Evolutionary conservation across 2,113 vertebrate genomes (phyloP).

Genomic region (Halcyon senegalensis): DNA sequence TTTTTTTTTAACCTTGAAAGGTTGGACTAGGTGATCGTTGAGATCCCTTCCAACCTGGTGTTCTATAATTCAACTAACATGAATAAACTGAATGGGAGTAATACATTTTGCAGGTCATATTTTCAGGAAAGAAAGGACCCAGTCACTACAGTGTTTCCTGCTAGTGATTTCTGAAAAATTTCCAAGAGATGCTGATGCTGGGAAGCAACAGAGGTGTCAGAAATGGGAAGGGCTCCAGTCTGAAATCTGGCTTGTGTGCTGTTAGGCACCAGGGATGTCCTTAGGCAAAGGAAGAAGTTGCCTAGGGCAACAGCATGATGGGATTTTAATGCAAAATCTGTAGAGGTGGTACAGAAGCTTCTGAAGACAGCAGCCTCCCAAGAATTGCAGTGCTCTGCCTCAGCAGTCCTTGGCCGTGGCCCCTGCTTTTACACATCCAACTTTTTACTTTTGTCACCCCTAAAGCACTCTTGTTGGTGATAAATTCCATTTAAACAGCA

Average conservation of each 20-base stretch:
- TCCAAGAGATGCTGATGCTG: background rate
- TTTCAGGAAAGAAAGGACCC: background rate
- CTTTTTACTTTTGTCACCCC: background rate
- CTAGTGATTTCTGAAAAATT: background rate
- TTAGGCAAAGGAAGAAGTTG: constrained; percentile 34
- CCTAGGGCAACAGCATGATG: background rate
- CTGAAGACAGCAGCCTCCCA: background rate
- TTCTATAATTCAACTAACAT: too few species aligned
- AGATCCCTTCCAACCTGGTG: too few species aligned
- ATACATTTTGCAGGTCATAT: background rate
- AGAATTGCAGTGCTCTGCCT: background rate
- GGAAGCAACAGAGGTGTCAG: background rate
- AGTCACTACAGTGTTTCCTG: background rate
- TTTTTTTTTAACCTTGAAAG: too few species aligned
- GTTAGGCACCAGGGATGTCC: background rate
- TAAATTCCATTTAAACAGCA: background rate
- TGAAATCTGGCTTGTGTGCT: background rate
- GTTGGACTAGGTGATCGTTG: too few species aligned
- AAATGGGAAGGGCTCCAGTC: background rate
- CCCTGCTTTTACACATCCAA: background rate
- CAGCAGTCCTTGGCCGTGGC: background rate
- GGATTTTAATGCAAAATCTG: constrained; percentile 26
- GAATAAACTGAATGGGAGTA: background rate
- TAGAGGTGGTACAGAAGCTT: background rate
- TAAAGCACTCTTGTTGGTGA: background rate